A percentile compares a stretch with the other conserved stretches of the same genome.
phyloP scores from a whole-genome alignment of 2,113 vertebrate species.

The Anarrhichthys ocellatus region DNA sequence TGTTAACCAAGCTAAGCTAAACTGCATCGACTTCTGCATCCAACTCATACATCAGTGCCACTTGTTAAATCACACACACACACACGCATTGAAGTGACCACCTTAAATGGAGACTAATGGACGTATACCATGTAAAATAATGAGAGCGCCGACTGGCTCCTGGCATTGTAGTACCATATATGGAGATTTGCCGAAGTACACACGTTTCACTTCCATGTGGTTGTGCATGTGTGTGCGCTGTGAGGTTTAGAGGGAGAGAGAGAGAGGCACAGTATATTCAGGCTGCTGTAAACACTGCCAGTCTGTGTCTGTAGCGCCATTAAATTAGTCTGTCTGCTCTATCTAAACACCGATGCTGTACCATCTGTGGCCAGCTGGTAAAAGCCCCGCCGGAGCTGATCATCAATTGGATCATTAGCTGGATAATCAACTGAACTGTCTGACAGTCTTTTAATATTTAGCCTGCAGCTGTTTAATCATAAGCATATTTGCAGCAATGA shows the following conservation, averaged over 20 bases:
- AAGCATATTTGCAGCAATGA: neutral
- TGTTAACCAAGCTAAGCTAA: slow-evolving; percentile 1
- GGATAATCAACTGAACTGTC: slow-evolving; percentile 44
- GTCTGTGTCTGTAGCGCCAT: slow-evolving; percentile 56
- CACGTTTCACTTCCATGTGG: neutral
- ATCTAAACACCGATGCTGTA: slow-evolving; percentile 51
- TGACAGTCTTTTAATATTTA: slow-evolving; percentile 37
- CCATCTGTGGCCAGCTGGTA: slow-evolving; percentile 67
- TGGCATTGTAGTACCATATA: slow-evolving; percentile 34
- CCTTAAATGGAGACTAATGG: slow-evolving; percentile 57
- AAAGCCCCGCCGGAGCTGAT: slow-evolving; percentile 39
- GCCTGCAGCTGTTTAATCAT: slow-evolving; percentile 24
- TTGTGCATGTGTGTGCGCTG: neutral
- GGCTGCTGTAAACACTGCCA: slow-evolving; percentile 63
- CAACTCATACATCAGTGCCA: slow-evolving; percentile 27
- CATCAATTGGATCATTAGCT: slow-evolving; percentile 51
- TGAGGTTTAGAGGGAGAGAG: slow-evolving; percentile 40
- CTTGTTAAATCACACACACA: slow-evolving; percentile 35
- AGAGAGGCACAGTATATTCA: slow-evolving; percentile 17
- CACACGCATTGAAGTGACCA: slow-evolving; percentile 2
- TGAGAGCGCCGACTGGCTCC: neutral
- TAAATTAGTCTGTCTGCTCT: slow-evolving; percentile 43
- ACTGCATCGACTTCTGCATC: slow-evolving; percentile 36
- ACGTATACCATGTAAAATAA: slow-evolving; percentile 41
- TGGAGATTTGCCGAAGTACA: slow-evolving; percentile 36